A percentile compares a stretch with the other conserved stretches of the same genome.
These are phyloP conservation scores for Porites cylindrica DNA, from an alignment of 92 coral and sea anemone species.

Conservation along the genomic window DNA sequence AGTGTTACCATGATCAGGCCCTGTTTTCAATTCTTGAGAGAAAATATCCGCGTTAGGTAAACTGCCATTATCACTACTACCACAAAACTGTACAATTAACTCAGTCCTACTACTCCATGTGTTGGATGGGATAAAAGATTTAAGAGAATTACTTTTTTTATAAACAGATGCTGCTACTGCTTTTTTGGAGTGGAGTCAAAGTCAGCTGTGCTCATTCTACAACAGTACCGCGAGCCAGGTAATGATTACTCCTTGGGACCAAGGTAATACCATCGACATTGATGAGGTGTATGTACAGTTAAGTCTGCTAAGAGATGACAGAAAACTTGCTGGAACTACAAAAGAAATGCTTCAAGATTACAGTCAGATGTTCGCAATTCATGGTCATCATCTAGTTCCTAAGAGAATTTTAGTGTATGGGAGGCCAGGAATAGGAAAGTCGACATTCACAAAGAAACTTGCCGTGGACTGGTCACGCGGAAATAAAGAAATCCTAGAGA, in stretches of 20 bases:
- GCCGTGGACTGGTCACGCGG: constrained; percentile 31
- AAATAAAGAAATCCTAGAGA: constrained; percentile 17
- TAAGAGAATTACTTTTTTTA: too few relatives aligned
- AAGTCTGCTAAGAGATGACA: not conserved
- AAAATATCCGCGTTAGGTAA: too few relatives aligned
- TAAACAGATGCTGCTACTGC: not conserved
- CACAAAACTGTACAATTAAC: too few relatives aligned
- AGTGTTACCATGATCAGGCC: too few relatives aligned
- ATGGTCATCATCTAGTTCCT: not conserved
- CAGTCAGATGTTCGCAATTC: not conserved
- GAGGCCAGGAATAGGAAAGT: constrained; percentile 29
- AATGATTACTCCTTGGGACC: constrained; percentile 7
- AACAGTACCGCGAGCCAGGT: not conserved
- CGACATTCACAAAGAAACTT: constrained; percentile 11
- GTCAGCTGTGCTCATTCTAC: not conserved
- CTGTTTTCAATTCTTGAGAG: too few relatives aligned
- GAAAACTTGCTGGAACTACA: not conserved
- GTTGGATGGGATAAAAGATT: too few relatives aligned
- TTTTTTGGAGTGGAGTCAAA: not conserved
- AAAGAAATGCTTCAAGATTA: not conserved
- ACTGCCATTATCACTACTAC: too few relatives aligned
- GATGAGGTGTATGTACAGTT: not conserved
- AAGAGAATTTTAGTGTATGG: constrained; percentile 31
- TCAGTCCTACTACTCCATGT: too few relatives aligned
- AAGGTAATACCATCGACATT: not conserved